Percentiles rank a stretch among this genome's conserved stretches.
Conservation (phyloP, 2,888 invertebrate species). For the Ennomos erosarius region DNA sequence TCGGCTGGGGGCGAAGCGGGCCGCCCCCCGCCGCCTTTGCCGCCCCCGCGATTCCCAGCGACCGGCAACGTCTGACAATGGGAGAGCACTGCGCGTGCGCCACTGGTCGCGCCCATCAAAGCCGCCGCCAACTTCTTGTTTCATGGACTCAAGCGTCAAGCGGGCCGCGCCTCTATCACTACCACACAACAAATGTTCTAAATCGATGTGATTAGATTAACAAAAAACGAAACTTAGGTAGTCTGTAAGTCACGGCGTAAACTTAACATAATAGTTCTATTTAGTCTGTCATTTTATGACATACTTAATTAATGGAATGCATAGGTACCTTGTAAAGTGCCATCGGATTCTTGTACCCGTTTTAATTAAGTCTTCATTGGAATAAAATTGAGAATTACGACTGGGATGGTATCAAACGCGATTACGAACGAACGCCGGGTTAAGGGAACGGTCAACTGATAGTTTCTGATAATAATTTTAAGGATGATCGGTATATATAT, state of each 20-base stretch:
- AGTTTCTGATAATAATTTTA: slow-evolving; percentile 63
- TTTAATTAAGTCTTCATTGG: slow-evolving; percentile 69
- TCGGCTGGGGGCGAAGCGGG: slow-evolving; percentile 89
- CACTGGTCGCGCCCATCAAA: slow-evolving; percentile 86
- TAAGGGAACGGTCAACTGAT: slow-evolving; percentile 55
- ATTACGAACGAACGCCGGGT: slow-evolving; percentile 22
- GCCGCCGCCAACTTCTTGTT: slow-evolving; percentile 89
- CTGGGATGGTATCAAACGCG: slow-evolving; percentile 19
- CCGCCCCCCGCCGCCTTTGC: slow-evolving; percentile 93
- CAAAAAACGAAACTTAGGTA: slow-evolving; percentile 67
- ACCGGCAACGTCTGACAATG: slow-evolving; percentile 92
- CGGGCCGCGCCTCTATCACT: slow-evolving; percentile 76
- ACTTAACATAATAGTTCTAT: slow-evolving; percentile 73
- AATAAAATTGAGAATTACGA: slow-evolving; percentile 53
- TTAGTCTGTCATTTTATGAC: slow-evolving; percentile 83
- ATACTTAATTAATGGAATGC: slow-evolving; percentile 75
- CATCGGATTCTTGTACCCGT: slow-evolving; percentile 78
- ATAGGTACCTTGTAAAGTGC: slow-evolving; percentile 78
- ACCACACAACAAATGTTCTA: slow-evolving; percentile 85
- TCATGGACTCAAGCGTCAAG: slow-evolving; percentile 86
- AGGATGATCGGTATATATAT: slow-evolving; percentile 17
- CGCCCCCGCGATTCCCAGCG: slow-evolving; percentile 91
- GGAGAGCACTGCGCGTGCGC: slow-evolving; percentile 86
- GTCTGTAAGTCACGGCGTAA: slow-evolving; percentile 78
- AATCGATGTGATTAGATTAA: slow-evolving; percentile 83